Conservation (phyloP, 2,888 invertebrate species). For the Incurvaria masculella region DNA sequence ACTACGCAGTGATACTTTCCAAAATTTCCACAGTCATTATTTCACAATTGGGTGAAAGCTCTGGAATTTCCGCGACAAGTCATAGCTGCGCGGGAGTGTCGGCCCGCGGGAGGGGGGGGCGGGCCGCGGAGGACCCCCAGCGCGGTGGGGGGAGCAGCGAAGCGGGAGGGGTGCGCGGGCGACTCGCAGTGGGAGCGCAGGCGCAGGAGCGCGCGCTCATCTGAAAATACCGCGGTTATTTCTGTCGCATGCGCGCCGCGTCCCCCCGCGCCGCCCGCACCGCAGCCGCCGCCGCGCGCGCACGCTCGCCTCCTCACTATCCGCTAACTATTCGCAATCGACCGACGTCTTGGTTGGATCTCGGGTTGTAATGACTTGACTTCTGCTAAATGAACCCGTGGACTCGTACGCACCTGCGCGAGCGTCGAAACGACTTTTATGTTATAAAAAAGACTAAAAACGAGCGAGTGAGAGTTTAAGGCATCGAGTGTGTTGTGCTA, state of each 20-base stretch:
- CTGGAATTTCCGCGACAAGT: too few relatives aligned
- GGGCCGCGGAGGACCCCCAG: conserved; percentile 10
- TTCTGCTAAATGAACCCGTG: conserved; percentile 67
- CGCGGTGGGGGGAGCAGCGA: conserved; percentile 11
- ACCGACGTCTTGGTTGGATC: conserved; percentile 86
- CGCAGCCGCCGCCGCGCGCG: conserved; percentile 15
- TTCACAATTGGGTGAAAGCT: too few relatives aligned
- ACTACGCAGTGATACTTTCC: too few relatives aligned
- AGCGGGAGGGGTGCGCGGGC: conserved; percentile 12
- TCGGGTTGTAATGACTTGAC: conserved; percentile 75
- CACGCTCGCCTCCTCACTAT: conserved; percentile 55
- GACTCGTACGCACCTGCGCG: conserved; percentile 34
- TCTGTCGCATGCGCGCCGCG: conserved; percentile 33
- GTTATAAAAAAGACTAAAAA: conserved; percentile 36
- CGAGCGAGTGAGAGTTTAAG: conserved; percentile 48
- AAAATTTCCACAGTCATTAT: too few relatives aligned
- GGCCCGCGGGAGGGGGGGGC: conserved; percentile 8
- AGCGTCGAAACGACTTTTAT: conserved; percentile 36
- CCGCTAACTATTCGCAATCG: conserved; percentile 90
- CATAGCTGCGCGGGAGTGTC: conserved; percentile 22
- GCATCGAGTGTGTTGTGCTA: conserved; percentile 38
- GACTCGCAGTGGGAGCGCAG: conserved; percentile 19
- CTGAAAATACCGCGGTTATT: conserved; percentile 53
- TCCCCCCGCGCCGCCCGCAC: conserved; percentile 11
- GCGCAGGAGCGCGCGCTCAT: conserved; percentile 36